Evolutionary conservation across 2,888 invertebrate species (phyloP).

Genomic region (Ischnus inquisitorius): DNA sequence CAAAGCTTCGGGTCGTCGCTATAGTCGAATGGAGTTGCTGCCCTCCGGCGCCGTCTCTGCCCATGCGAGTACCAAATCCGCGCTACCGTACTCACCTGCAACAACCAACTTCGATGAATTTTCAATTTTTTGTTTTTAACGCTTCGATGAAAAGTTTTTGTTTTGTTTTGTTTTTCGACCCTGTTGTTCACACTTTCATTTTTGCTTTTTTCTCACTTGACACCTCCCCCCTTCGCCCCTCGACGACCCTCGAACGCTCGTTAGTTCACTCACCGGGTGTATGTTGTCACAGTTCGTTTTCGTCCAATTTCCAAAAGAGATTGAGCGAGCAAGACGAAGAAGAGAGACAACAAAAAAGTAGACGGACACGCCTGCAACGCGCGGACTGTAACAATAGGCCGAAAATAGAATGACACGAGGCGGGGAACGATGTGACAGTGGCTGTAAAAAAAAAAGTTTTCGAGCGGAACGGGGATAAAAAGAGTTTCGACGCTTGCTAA

Average conservation of each 20-base stretch:
- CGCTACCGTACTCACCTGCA: background rate
- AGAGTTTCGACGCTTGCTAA: constrained; percentile 61
- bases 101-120: constrained; percentile 23
- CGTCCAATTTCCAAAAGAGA: constrained; percentile 45
- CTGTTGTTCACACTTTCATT: constrained; percentile 32
- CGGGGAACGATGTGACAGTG: background rate
- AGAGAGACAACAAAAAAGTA: constrained; percentile 20
- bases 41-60: background rate
- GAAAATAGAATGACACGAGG: constrained; percentile 49
- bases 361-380: background rate
- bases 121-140: constrained; percentile 34
- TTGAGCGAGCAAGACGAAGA: constrained; percentile 20
- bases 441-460: constrained; percentile 44
- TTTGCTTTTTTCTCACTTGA: background rate
- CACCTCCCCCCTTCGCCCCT: background rate
- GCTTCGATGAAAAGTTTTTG: background rate
- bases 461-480: constrained; percentile 55
- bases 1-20: background rate
- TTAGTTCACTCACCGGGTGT: background rate
- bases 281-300: constrained; percentile 6
- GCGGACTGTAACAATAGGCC: constrained; percentile 32
- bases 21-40: background rate
- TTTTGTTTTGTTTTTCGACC: background rate
- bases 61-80: background rate
- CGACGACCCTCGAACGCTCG: constrained; percentile 1